Conservation (phyloP, 2,797 vertebrate genomes). For the Dipus sagitta region DNA sequence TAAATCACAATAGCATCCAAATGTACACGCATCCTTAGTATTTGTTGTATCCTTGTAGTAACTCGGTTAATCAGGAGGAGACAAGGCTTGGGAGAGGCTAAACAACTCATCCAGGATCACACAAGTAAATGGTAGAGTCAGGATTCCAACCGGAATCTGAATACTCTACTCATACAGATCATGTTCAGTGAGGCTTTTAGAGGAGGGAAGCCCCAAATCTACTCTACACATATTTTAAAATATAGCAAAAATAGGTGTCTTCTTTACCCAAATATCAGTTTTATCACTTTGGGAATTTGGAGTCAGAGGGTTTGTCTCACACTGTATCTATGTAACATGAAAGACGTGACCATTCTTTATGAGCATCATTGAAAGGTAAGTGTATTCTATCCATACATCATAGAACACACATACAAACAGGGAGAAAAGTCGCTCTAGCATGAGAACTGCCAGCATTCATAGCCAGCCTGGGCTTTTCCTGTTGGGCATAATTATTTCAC, state of each 20-base stretch:
- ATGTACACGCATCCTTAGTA: background rate
- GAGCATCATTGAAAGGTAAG: background rate
- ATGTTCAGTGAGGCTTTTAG: background rate
- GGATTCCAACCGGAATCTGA: no score
- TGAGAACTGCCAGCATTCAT: background rate
- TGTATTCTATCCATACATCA: background rate
- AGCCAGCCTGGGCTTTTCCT: background rate
- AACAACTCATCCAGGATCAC: background rate
- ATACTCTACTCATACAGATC: background rate
- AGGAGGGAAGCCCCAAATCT: background rate
- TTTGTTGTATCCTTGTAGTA: background rate
- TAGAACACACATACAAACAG: background rate
- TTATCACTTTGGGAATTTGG: background rate
- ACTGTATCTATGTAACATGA: background rate
- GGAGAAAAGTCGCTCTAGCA: background rate
- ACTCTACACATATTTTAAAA: no score
- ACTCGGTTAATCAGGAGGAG: background rate
- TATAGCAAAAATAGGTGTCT: constrained; percentile 10
- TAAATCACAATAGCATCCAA: constrained; percentile 13
- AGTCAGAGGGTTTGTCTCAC: background rate
- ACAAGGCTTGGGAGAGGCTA: background rate
- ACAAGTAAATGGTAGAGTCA: background rate
- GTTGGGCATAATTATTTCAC: background rate
- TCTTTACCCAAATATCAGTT: constrained; percentile 28
- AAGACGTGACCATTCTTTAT: background rate